Evolutionary conservation across 2,888 invertebrate genomes (phyloP), one percentile per base, ranked within the genome.

Genomic region (Ornithoptera priamus): DNA sequence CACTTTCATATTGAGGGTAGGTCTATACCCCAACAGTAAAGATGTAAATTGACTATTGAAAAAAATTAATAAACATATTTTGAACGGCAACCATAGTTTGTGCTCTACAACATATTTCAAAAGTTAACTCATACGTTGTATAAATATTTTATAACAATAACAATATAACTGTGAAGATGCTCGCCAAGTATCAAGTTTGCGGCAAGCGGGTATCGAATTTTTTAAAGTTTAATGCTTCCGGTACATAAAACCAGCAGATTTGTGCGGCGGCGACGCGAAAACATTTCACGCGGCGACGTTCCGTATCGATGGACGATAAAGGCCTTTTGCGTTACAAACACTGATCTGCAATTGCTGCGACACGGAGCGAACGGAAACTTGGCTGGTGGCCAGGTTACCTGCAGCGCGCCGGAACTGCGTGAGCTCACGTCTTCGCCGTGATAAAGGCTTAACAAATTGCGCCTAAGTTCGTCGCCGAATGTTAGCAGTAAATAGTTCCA

Each of bases 311-410:
- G 85, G 87, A 84, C 91, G 85, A 92, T 93, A 93, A 93, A 92
- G 91, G 92, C 91, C 89, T 91, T 88, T 90, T 88, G 88, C 88
- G 88, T 89, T 91, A 92, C 93, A 93, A 92, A 92, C 92, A 92
- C 91, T 91, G 92, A 93, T 92, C 92, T 90, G 91, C 87, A 88
- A 89, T 91, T 90, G 87, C 84, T 84, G 84, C 88, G 86, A 88
- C 88, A 88, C 88, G 88, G 86, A 86, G 91, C 90, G 92, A 93
- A 92, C 92, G 92, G 87, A 85, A 88, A 86, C 83, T 89, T 93
- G 93, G 93, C 88, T 75, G 72, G 70, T 74, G 77, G 89, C 93
- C 93, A 93, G 89, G 82, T 83, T 88, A 93, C 93, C 93, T 93
- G 36, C 71, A 58, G 68, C 61, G 65, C 50, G 17, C 64, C 46